phyloP scores from a whole-genome alignment of 1,140 invertebrate genomes.

The Scaptodrosophila lebanonensis region DNA sequence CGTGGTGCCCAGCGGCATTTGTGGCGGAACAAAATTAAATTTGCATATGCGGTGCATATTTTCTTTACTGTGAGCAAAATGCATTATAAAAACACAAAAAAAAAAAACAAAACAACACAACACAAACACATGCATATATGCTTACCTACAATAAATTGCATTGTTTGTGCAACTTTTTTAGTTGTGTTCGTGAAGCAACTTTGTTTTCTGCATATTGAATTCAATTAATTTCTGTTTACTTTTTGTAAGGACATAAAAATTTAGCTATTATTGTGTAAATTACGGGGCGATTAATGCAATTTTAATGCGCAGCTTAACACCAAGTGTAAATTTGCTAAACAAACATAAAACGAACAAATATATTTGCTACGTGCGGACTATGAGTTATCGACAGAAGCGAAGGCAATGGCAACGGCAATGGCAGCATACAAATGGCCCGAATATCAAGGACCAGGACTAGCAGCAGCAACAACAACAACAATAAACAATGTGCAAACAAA shows the following conservation, averaged over 20 bases:
- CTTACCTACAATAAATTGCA: no score
- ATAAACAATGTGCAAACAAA: not conserved
- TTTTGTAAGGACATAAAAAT: slow-evolving; percentile 18
- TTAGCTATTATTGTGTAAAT: slow-evolving; percentile 54
- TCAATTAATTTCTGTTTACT: slow-evolving; percentile 44
- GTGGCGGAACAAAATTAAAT: slow-evolving; percentile 56
- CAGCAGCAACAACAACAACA: slow-evolving; percentile 26
- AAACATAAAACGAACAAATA: slow-evolving; percentile 53
- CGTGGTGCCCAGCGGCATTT: slow-evolving; percentile 44
- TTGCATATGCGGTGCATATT: slow-evolving; percentile 61
- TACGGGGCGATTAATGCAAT: slow-evolving; percentile 47
- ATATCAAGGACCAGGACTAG: slow-evolving; percentile 30
- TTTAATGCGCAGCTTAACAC: slow-evolving; percentile 8
- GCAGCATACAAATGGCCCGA: slow-evolving; percentile 52
- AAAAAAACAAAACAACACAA: slow-evolving; percentile 3
- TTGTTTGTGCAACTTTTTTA: not conserved
- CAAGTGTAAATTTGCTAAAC: slow-evolving; percentile 29
- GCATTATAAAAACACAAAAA: slow-evolving; percentile 40
- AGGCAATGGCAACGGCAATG: slow-evolving; percentile 4
- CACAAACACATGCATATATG: slow-evolving; percentile 6
- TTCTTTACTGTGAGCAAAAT: slow-evolving; percentile 47
- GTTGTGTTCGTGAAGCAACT: not conserved
- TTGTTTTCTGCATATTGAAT: slow-evolving; percentile 21
- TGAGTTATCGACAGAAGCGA: slow-evolving; percentile 49
- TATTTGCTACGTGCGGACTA: slow-evolving; percentile 59